Evolutionary conservation across 2,113 vertebrate species (phyloP).

Genomic region (Chloroceryle aenea): DNA sequence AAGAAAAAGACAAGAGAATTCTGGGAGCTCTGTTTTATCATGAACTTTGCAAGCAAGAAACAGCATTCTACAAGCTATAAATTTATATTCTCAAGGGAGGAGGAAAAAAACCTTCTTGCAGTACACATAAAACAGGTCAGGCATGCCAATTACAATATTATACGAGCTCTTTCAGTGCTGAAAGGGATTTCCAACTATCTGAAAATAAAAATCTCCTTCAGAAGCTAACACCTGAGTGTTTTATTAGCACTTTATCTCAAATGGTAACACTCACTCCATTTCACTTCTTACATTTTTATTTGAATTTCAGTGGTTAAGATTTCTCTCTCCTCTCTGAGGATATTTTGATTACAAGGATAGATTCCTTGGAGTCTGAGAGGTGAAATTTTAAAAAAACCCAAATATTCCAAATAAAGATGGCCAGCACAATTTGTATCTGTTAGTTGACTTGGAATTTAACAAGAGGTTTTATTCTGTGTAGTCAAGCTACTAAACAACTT

Average conservation of each 20-base stretch:
- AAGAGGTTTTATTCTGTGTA: neutral
- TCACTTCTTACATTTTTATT: constrained; percentile 2
- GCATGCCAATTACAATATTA: constrained; percentile 29
- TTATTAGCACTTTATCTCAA: constrained; percentile 22
- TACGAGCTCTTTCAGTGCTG: neutral
- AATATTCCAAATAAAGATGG: constrained; percentile 23
- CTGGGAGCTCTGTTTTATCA: constrained; percentile 23
- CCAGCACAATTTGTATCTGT: constrained; percentile 30
- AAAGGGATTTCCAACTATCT: neutral
- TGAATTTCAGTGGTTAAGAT: neutral
- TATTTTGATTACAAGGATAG: neutral
- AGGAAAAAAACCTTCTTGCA: neutral
- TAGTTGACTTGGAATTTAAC: neutral
- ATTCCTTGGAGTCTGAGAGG: neutral
- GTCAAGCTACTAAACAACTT: neutral
- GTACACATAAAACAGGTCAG: constrained; percentile 1
- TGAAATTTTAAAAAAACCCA: neutral
- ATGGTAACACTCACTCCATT: neutral
- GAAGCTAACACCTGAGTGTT: constrained; percentile 13
- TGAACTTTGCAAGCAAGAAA: neutral
- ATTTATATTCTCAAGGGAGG: neutral
- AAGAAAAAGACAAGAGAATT: neutral
- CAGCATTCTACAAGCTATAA: neutral
- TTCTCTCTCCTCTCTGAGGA: neutral
- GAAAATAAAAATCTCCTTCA: constrained; percentile 11